Base-by-base conservation (phyloP, 1,140 invertebrate species). In the Goniozus legneri region DNA sequence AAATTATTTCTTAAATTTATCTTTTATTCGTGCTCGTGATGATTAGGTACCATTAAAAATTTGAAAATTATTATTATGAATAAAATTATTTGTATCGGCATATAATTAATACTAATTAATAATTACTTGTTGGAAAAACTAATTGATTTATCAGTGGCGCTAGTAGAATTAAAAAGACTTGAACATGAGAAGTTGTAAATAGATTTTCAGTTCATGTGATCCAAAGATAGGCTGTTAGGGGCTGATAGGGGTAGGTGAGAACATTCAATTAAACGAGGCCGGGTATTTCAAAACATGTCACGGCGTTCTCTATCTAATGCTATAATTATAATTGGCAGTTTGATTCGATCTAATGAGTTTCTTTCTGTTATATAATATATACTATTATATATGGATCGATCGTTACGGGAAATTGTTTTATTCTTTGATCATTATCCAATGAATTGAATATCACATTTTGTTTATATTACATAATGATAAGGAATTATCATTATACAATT, bases 271-370 rank as follows among this genome's bases (percentile, higher is more conserved):
- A 60, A 73, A 69, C 60, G 64, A 65, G 73, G 66, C 53, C 71
- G 46, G 36, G 18, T 46, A 46, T 76, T 75, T 76, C 69, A 69
- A 62, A 72, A 71, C 38, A 60, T 48, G 47, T 50, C 54, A 50
- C 54, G 47, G 48, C 60, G 52, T 51, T 61, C 54, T 44, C 55
- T 54, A 54, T 52, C 56, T 57, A 54, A 53, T 41, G 60, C 69
- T 75, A 72, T 75, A 72, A 71, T 76, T 75, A 55, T 66, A 60
- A 65, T 74, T 74, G 70, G 70, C 70, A 70, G 57, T 62, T 69
- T 59, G 49, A 68, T 67, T 53, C 46, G 59, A 33, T 52, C 59
- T 52, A 62, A 64, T 68, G 59, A 50, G 56, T 66, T 65, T 64
- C 58, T 64, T 61, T 60, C 43, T 43, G 44, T 63, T 64, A 49